Base-by-base conservation (phyloP, 2,113 vertebrate species). In the Zapornia atra region DNA sequence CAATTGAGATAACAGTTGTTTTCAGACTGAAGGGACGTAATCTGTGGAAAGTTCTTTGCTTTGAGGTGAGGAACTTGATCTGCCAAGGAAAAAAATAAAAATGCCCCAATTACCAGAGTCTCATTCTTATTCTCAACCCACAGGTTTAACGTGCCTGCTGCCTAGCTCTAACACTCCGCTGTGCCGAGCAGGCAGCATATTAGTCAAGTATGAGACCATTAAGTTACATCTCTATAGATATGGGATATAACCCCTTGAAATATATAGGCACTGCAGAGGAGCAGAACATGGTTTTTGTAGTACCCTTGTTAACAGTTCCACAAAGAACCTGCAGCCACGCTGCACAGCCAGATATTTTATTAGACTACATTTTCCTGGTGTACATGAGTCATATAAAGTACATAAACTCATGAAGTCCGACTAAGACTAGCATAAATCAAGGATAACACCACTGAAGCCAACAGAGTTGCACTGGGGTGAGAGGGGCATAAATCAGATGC, bases 401-500 rank as follows among this genome's bases (percentile, higher is more conserved):
- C 88, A 91, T 93, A 96, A 94, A 95, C 94, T 94, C 92, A 87
- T 91, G 81, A 94, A 92, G 94, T 93, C 88, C 44, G 4, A 72
- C 83, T 88, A 92, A 94, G 72, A 84, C 92, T 71, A 25, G 65
- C 86, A 93, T 93, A 97, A 97, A 96, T 96, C 94, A 96, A 59
- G 15, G 40, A 48, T 65, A 95, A 79, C 83, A 76, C 81, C 57
- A 56, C 77, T 82, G 80, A 80, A 95, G 77, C 86, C 94, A 89
- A 59, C 20, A 40, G 82, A 94, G 65, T 79, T 96, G 63, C 73
- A 59, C 80, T 29, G 83, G 81, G 83, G 77, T 95, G 83, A 79
- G 93, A 95, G 77, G 72, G 92, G 83, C 61, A 92, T 97, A 96
- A 96, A 94, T 97, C 95, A 97, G 72, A 92, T n/a, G 56, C 88